Base-by-base conservation (phyloP, 2,888 invertebrate genomes). In the Himalopsyche kuldschensis region DNA sequence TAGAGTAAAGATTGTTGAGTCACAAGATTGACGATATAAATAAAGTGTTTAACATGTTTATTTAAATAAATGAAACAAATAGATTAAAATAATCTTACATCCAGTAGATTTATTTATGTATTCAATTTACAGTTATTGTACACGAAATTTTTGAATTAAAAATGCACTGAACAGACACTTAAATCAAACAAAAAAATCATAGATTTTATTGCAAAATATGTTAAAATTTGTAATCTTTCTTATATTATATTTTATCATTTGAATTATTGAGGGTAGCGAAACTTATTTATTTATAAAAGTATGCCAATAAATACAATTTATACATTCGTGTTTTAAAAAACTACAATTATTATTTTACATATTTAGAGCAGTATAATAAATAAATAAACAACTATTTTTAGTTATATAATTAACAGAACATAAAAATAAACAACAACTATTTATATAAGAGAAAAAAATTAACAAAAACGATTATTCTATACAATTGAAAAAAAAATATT, bases 51-150 rank as follows among this genome's bases (percentile, higher is more conserved):
- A n/a, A n/a, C n/a, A 35, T 15, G 3, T 41, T 15, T 15, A 0
- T 41, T 11, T 15, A 20, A 20, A 69, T 31, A 76, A 78, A 78
- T 41, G 17, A 78, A 81, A 81, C 76, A 55, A 47, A 55, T 0
- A 4, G 30, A 1, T 81, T 81, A 69, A 77, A 81, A 75, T 55
- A 82, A 78, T 82, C 78, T 78, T 78, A 78, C 78, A 82, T 47
- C 63, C 78, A 47, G 41, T 75, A 82, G 47, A 63, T 82, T 82
- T 79, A 82, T 82, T 77, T 77, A 77, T 35, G 31, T 69, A 55
- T 82, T 82, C 78, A 82, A 78, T 82, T 63, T 82, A 79, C 79
- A 82, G 32, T 69, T 55, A 82, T 79, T 79, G 48, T 82, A 82
- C 82, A 82, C 79, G 82, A 46, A 69, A 79, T 82, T 35, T 78